Evolutionary conservation across 2,797 vertebrate species (phyloP), one percentile per base, ranked within the genome.

Genomic region (Gorsachius magnificus): DNA sequence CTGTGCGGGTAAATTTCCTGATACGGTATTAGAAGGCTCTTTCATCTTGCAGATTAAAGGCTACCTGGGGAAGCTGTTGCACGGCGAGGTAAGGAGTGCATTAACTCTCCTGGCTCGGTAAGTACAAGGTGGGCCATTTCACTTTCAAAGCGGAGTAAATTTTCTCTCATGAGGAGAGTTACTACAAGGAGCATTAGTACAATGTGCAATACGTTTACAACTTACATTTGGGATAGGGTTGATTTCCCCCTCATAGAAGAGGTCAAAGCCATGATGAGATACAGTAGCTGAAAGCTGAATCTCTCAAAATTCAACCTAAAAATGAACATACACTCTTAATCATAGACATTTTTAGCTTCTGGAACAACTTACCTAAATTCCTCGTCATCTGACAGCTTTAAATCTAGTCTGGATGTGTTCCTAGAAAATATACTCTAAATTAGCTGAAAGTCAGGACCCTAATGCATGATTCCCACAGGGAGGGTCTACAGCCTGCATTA

Each of bases 31-130:
- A 89, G 83, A 72, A 93, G 16, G 20, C 33, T 94, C 85, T 95
- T 95, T 97, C 93, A 95, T 97, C 90, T 89, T 74, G 14, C 86
- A 96, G 90, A 95, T 95, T 90, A 97, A 96, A 96, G 91, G 85
- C 93, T 95, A 66, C 74, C 69, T 64, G 80, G 91, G 85, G 77
- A 95, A 96, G 85, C 38, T 94, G 85, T 72, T 91, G 43, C 56
- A 45, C 43, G 11, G 63, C n/a, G 86, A 91, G 38, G 65, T 43
- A 94, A 90, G 91, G 70, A 38, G 38, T 69, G 72, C 57, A 76
- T 60, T 88, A 88, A 43, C 46, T 76, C 50, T 89, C 38, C 84
- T 82, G 70, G 33, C 77, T 94, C 70, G 41, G 58, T 43, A 60
- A 88, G 28, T 28, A 79, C 45, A 77, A 77, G 81, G 54, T 87